Base-by-base conservation (phyloP, 2,888 invertebrate species). In the Melipona bicolor region DNA sequence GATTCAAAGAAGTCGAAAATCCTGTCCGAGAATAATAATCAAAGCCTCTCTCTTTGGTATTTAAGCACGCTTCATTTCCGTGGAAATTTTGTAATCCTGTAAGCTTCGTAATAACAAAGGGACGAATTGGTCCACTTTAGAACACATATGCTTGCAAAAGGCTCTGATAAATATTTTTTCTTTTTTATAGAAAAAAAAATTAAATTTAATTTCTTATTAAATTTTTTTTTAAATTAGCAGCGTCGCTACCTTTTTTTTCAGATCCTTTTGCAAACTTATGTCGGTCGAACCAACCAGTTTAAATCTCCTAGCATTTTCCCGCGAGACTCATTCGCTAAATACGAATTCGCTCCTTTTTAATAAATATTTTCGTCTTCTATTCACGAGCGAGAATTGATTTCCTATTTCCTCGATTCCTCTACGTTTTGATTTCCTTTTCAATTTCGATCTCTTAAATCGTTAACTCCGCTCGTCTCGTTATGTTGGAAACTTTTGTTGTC, bases 1-100 rank as follows among this genome's bases (percentile, higher is more conserved):
- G 43, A 43, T 49, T 21, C 49, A 19, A 21, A 27, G 27, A 27
- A 27, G 27, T 61, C 13, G 13, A 9, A 27, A 56, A 27, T 67
- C 9, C 32, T 19, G 3, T 1, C 32, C 27, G 27, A 50, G 11
- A 13, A 0, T 56, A 13, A 0, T 56, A 59, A 24, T 59, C 11
- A n/a, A 76, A n/a, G 24, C 1, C 43, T 13, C 3, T 13, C 6
- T 15, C 4, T 32, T 43, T 43, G 6, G 17, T 56, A 59, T 65
- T 80, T 77, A 24, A 65, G 64, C 65, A 65, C 50, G 36, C 56
- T 65, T 65, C 43, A 36, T 78, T 77, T 52, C 19, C 50, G 24
- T n/a, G 27, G 17, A 43, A 43, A 70, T 65, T 27, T 65, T 36
- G 2, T 24, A 17, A 59, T 19, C 9, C 36, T 27, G 50, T 27